Conservation (phyloP, 30 jellyfish, hydroid and myxozoan genomes). For the Rhopilema esculentum region DNA sequence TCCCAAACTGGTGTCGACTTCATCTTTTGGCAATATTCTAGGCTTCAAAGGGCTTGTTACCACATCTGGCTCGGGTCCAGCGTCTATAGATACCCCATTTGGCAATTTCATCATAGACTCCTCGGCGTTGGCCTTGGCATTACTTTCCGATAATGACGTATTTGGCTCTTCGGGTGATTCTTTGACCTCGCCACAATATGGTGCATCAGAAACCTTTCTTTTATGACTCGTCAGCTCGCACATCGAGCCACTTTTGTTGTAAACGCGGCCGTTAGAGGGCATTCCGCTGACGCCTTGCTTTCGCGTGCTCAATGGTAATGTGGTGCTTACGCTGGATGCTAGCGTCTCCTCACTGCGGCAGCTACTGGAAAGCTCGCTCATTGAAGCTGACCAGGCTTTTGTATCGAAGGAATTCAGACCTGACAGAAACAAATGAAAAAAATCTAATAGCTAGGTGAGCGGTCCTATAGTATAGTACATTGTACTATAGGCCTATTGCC, state of each 20-base stretch:
- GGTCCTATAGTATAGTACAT: no score
- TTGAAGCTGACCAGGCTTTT: constrained; percentile 65
- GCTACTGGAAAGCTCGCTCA: constrained; percentile 48
- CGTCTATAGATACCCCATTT: constrained; percentile 8
- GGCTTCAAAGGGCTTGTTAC: neutral
- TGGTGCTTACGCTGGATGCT: constrained; percentile 3
- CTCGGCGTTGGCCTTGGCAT: neutral
- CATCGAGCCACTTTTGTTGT: neutral
- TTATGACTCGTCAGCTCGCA: constrained; percentile 9
- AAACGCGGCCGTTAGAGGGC: neutral
- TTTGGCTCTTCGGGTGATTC: neutral
- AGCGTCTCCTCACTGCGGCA: constrained; percentile 36
- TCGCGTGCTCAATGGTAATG: constrained; percentile 9
- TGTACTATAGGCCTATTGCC: no score
- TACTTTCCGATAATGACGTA: neutral
- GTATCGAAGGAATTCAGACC: constrained; percentile 45
- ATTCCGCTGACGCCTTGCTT: neutral
- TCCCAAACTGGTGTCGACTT: neutral
- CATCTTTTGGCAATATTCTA: constrained; percentile 3
- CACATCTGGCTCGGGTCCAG: neutral
- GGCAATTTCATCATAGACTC: constrained; percentile 4
- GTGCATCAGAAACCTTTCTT: neutral
- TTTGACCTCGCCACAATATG: neutral
- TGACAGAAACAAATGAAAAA: neutral
- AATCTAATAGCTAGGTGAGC: no score